Conservation (phyloP, 1,140 invertebrate species). For the Leptinotarsa texana region DNA sequence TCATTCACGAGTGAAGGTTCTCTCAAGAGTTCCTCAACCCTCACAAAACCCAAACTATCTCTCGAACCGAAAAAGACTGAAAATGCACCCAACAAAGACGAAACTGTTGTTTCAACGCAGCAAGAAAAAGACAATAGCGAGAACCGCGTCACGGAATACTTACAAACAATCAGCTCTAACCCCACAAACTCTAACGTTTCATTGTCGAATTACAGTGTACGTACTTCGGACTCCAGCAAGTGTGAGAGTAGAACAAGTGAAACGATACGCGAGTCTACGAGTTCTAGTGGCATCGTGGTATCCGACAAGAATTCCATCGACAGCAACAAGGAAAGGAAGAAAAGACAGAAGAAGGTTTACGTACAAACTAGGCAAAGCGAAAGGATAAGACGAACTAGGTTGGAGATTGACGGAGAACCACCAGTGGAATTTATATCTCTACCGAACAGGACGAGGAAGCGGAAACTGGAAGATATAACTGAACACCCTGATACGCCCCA, state of each 20-base stretch:
- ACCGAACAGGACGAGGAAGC: slow-evolving; percentile 44
- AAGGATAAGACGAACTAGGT: slow-evolving; percentile 48
- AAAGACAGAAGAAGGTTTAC: slow-evolving; percentile 43
- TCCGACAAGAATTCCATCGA: slow-evolving; percentile 50
- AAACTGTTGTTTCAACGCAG: background rate
- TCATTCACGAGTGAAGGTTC: slow-evolving; percentile 53
- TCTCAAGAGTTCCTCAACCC: slow-evolving; percentile 43
- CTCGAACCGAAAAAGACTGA: slow-evolving; percentile 48
- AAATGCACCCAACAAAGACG: slow-evolving; percentile 12
- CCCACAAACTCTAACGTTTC: slow-evolving; percentile 30
- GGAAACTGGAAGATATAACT: slow-evolving; percentile 39
- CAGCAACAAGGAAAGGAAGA: slow-evolving; percentile 38
- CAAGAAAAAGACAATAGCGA: slow-evolving; percentile 43
- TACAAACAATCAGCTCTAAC: slow-evolving; percentile 44
- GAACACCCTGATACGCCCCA: slow-evolving; percentile 35
- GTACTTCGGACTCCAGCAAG: slow-evolving; percentile 20
- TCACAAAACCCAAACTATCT: slow-evolving; percentile 39
- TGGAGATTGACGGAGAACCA: slow-evolving; percentile 48
- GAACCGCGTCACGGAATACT: slow-evolving; percentile 44
- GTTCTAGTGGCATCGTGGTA: slow-evolving; percentile 49
- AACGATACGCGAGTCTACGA: slow-evolving; percentile 42
- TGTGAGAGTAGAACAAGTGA: slow-evolving; percentile 19
- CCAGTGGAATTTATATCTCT: slow-evolving; percentile 43
- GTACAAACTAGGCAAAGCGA: slow-evolving; percentile 51
- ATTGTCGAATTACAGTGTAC: slow-evolving; percentile 25